Evolutionary conservation across 2,797 vertebrate genomes (phyloP), one percentile per base, ranked within the genome.

Genomic region (Urophycis tenuis): DNA sequence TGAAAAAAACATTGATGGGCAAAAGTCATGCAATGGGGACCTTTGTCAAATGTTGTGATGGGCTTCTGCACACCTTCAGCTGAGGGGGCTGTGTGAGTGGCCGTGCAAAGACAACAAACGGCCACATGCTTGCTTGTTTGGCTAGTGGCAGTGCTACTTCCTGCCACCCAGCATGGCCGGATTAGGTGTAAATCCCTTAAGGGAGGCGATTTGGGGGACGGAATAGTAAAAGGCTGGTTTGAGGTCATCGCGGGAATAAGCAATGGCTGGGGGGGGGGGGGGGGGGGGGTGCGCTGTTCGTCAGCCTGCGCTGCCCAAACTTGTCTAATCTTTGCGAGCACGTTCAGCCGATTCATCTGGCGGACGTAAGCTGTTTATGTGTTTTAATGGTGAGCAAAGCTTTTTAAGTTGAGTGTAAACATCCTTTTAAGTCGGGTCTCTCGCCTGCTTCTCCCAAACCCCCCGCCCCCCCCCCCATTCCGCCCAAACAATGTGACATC

Each of bases 201-300:
- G 74, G 81, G 84, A 87, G 82, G 80, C 74, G 87, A 74, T 33
- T 32, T 83, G 85, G 88, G 89, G 89, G 88, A 84, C 74, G 87
- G 86, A 30, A 31, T 32, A 32, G 39, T 60, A 82, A 75, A 74
- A 67, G 74, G 79, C 77, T 17, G 9, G 73, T 74, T 77, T 67
- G 85, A 88, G 88, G 88, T 89, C 90, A 90, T 74, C 30, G 77
- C 73, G 83, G 82, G 85, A 88, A 85, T 85, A 88, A 88, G 83
- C 86, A 78, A 90, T 86, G 83, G 72, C 72, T 8, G 22, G 53
- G 83, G 80, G 83, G n/a, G n/a, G n/a, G n/a, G n/a, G n/a, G n/a
- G n/a, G n/a, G n/a, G n/a, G n/a, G n/a, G n/a, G n/a, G n/a, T n/a
- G n/a, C n/a, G n/a, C n/a, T n/a, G n/a, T 85, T 88, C 81, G 75